Percentiles rank a stretch among this genome's conserved stretches.
phyloP scores from a whole-genome alignment of 2,797 vertebrate genomes.

The Pseudochaenichthys georgianus region DNA sequence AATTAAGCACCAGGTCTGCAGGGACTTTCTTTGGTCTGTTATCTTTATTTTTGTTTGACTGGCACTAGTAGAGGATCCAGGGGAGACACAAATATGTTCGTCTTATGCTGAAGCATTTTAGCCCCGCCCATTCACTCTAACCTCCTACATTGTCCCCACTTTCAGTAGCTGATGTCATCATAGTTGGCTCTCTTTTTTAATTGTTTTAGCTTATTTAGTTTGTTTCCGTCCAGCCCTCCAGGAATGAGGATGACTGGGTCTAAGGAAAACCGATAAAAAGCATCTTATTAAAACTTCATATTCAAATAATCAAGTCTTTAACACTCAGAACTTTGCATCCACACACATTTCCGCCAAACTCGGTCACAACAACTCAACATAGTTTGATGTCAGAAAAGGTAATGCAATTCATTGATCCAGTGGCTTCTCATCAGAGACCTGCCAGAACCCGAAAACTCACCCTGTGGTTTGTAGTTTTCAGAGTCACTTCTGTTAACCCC shows the following conservation, averaged over 20 bases:
- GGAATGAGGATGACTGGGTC: background rate
- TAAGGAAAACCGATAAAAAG: background rate
- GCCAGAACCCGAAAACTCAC: background rate
- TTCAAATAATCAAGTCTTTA: background rate
- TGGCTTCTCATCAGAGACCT: background rate
- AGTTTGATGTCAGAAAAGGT: background rate
- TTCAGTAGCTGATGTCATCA: background rate
- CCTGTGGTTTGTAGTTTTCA: background rate
- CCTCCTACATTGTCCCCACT: slow-evolving; percentile 1
- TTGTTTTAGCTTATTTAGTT: background rate
- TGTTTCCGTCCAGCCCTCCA: no score
- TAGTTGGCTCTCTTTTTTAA: background rate
- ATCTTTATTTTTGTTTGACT: no score
- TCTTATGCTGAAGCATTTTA: background rate
- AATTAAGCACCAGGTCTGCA: no score
- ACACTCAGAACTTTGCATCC: background rate
- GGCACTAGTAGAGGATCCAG: background rate
- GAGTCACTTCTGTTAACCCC: background rate
- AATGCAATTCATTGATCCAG: background rate
- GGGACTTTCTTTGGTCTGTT: no score
- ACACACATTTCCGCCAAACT: background rate
- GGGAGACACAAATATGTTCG: background rate
- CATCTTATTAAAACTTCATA: background rate
- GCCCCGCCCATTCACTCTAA: background rate
- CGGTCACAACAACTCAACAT: background rate